A percentile compares a stretch with the other conserved stretches of the same genome.
Evolutionary conservation across 2,888 invertebrate species (phyloP).

Genomic region (Sminthurides aquaticus): DNA sequence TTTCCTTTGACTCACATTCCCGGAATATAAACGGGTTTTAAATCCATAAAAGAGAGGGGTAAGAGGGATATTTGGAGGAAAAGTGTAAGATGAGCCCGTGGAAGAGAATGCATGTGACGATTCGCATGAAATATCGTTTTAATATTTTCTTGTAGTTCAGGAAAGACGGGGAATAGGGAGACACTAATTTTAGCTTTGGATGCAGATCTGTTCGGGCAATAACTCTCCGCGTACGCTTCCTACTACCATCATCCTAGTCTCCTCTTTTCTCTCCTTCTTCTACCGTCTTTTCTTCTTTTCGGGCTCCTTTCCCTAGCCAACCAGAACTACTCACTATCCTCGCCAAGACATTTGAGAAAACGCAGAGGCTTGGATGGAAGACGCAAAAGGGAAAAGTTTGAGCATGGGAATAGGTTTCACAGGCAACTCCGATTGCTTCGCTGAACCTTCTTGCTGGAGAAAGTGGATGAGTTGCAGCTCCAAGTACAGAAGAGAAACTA

Average conservation of each 20-base stretch:
- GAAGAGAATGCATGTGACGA: conserved; percentile 38
- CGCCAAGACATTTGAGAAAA: not conserved
- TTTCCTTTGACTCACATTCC: not conserved
- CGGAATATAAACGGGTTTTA: not conserved
- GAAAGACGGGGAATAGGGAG: conserved; percentile 31
- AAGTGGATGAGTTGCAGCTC: too few species aligned
- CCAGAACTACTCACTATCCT: not conserved
- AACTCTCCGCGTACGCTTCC: conserved; percentile 27
- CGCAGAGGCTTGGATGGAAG: not conserved
- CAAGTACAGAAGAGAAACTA: not conserved
- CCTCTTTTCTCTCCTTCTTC: conserved; percentile 11
- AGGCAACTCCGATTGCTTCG: too few species aligned
- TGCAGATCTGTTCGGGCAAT: conserved; percentile 33
- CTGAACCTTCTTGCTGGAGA: too few species aligned
- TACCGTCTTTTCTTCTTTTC: not conserved
- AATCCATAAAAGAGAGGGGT: not conserved
- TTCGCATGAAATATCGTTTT: conserved; percentile 44
- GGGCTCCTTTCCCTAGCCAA: not conserved
- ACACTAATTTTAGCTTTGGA: conserved; percentile 41
- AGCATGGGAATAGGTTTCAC: too few species aligned
- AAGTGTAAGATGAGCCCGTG: conserved; percentile 15
- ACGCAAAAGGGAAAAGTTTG: too few species aligned
- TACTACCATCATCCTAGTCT: not conserved
- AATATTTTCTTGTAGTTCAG: conserved; percentile 37
- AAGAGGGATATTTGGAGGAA: not conserved